These are phyloP conservation scores for Eupithecia tripunctaria DNA, from an alignment of 2,888 invertebrate species.

Conservation along the genomic window DNA sequence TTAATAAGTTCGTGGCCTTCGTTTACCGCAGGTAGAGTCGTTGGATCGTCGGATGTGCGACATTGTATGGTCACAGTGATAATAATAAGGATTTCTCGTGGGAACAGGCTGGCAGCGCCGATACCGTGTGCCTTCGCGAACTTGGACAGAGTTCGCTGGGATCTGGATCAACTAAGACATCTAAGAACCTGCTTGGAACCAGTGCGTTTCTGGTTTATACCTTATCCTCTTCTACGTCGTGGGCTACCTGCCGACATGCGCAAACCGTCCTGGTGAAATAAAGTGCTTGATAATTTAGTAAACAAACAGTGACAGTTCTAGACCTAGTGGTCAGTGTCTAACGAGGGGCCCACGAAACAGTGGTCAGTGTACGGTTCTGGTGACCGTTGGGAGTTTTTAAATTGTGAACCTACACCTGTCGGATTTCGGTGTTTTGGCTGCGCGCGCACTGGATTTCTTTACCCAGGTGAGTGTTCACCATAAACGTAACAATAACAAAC, in stretches of 20 bases:
- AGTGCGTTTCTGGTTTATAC: constrained; percentile 66
- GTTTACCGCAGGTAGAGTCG: constrained; percentile 76
- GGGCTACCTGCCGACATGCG: constrained; percentile 81
- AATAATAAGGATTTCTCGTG: constrained; percentile 61
- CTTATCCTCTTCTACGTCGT: constrained; percentile 79
- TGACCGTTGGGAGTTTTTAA: constrained; percentile 53
- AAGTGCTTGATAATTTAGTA: constrained; percentile 74
- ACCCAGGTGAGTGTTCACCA: constrained; percentile 69
- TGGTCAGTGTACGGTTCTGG: constrained; percentile 35
- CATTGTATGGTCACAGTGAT: constrained; percentile 64
- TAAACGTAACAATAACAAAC: constrained; percentile 22
- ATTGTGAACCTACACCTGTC: constrained; percentile 79
- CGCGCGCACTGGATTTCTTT: constrained; percentile 79
- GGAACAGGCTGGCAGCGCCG: constrained; percentile 64
- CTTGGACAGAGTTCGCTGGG: constrained; percentile 60
- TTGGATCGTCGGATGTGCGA: constrained; percentile 67
- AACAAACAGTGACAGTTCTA: constrained; percentile 74
- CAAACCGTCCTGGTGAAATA: constrained; percentile 71
- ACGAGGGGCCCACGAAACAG: constrained; percentile 61
- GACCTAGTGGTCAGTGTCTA: constrained; percentile 69
- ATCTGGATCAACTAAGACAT: constrained; percentile 67
- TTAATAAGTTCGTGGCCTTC: constrained; percentile 78
- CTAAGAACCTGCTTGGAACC: constrained; percentile 71
- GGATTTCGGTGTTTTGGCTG: constrained; percentile 80
- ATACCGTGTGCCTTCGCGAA: constrained; percentile 53